Evolutionary conservation across 2,797 vertebrate species (phyloP).

Genomic region (Neosilurus mollespiculum): DNA sequence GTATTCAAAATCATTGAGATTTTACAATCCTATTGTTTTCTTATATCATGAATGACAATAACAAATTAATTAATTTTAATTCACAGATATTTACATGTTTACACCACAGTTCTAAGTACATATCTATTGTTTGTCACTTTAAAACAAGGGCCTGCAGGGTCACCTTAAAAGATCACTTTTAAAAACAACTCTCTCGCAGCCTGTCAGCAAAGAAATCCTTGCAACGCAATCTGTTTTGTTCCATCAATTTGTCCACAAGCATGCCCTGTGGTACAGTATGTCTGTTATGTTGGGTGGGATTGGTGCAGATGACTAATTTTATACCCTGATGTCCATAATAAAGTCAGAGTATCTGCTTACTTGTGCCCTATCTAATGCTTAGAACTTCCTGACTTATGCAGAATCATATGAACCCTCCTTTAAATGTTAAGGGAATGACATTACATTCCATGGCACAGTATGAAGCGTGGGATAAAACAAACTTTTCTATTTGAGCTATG

Average conservation of each 20-base stretch:
- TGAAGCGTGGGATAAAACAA: conserved; percentile 71
- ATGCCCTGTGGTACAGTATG: conserved; percentile 73
- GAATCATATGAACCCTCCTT: conserved; percentile 72
- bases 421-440: conserved; percentile 75
- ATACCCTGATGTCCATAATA: conserved; percentile 81
- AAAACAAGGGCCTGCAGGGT: conserved; percentile 69
- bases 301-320: conserved; percentile 83
- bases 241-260: conserved; percentile 78
- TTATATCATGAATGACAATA: not conserved
- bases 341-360: conserved; percentile 80
- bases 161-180: conserved; percentile 85
- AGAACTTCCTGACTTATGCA: conserved; percentile 72
- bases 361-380: conserved; percentile 70
- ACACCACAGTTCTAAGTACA: not conserved
- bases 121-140: not conserved
- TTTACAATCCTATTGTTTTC: not conserved
- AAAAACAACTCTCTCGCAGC: conserved; percentile 73
- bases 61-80: not conserved
- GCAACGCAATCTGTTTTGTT: conserved; percentile 81
- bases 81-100: not conserved
- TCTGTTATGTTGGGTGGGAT: conserved; percentile 75
- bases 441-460: conserved; percentile 65
- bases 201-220: conserved; percentile 77
- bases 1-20: not conserved
- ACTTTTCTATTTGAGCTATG: conserved; percentile 64